These are phyloP conservation scores for Hyperoplus immaculatus DNA, from an alignment of 2,797 vertebrate genomes.

Conservation along the genomic window DNA sequence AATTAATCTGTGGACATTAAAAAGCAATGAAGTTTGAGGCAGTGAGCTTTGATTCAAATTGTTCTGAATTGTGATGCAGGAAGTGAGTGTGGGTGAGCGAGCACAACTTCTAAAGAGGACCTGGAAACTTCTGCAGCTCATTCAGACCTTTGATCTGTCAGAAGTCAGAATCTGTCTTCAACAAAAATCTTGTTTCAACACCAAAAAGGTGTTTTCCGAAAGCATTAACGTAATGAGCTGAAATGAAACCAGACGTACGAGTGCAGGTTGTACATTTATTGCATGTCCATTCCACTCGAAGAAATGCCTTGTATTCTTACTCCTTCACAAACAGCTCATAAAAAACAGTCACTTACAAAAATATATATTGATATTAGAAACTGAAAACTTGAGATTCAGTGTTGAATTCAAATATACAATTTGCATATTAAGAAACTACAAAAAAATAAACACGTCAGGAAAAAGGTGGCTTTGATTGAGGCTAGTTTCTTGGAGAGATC, in stretches of 20 bases:
- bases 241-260: constrained; percentile 51
- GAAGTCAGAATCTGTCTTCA: constrained; percentile 30
- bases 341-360: constrained; percentile 82
- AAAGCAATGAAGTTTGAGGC: constrained; percentile 26
- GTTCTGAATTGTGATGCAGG: constrained; percentile 56
- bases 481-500: constrained; percentile 64
- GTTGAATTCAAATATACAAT: constrained; percentile 85
- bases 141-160: constrained; percentile 55
- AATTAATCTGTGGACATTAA: constrained; percentile 22
- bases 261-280: constrained; percentile 81
- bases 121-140: constrained; percentile 52
- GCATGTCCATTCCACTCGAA: constrained; percentile 73
- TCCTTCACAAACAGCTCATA: constrained; percentile 80
- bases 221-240: constrained; percentile 21
- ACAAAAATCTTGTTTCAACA: neutral
- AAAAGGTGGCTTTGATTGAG: constrained; percentile 72
- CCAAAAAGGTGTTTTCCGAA: neutral
- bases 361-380: constrained; percentile 84
- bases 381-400: constrained; percentile 81
- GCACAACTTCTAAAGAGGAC: constrained; percentile 50
- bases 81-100: constrained; percentile 51
- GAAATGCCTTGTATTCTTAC: constrained; percentile 68
- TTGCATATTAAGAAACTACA: constrained; percentile 81
- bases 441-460: constrained; percentile 67
- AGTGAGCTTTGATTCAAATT: constrained; percentile 24